Base-by-base conservation (phyloP, 2,113 vertebrate genomes). In the Thryonomys swinderianus region DNA sequence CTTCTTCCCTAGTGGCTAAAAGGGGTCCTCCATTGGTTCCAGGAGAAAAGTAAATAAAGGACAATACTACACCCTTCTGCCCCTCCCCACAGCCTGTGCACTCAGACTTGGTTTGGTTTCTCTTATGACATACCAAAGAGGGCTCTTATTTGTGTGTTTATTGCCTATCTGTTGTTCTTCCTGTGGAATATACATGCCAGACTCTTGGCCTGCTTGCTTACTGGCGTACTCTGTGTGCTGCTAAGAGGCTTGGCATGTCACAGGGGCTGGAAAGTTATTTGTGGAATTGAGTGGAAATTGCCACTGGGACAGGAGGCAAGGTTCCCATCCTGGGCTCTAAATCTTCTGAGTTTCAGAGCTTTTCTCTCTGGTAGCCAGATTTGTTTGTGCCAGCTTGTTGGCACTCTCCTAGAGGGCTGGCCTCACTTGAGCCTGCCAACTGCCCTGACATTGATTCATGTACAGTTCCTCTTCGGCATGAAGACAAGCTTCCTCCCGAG, bases 341-440 rank as follows among this genome's bases (percentile, higher is more conserved):
- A 37, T 23, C 21, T 9, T 80, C 64, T 69, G 84, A 67, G 84
- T 93, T 84, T 66, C 90, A 86, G 81, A 93, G 85, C 21, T 74
- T 80, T 74, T 27, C 83, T 61, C 69, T 61, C 59, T 78, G 42
- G 17, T 30, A 51, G 40, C 30, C 45, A 69, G 64, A 37, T 23
- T 42, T 16, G 10, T 57, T 69, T 40, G n/a, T 89, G 66, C 78
- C 92, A 88, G 71, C 14, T 57, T 79, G 20, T n/a, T 88, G 91
- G 82, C 66, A 20, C 59, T 86, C 14, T 83, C 91, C 83, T 91
- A 34, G 13, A 42, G 84, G 61, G 67, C 20, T 67, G 7, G 53
- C 57, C 85, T 62, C 51, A 18, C 17, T 80, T 27, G 37, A 62
- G 83, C 57, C 83, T 94, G 82, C 94, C 79, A 85, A 27, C 30